Percentiles rank a stretch among this genome's conserved stretches.
Evolutionary conservation across 35 echinoderm and acorn worm genomes (phyloP).

Genomic region (Stichopus chloronotus): DNA sequence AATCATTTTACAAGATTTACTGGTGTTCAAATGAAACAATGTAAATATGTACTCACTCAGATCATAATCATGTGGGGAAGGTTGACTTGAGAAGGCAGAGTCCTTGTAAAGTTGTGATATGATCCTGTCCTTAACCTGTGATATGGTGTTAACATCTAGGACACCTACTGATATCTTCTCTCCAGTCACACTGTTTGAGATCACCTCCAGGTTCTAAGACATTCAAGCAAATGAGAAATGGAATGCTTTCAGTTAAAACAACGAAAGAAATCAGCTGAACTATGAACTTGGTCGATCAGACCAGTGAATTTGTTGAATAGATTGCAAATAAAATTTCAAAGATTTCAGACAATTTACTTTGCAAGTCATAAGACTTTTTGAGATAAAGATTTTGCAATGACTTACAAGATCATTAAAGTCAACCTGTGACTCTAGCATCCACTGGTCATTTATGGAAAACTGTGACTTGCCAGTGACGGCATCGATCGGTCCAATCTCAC

Average conservation of each 20-base stretch:
- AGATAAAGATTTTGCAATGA: no score
- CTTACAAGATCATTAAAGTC: constrained; percentile 60
- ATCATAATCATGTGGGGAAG: background rate
- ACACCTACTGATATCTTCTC: constrained; percentile 56
- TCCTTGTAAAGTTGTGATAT: constrained; percentile 69
- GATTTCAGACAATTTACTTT: no score
- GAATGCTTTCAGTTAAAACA: background rate
- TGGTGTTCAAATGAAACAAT: no score
- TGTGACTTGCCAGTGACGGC: constrained; percentile 65
- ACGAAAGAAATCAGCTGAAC: no score
- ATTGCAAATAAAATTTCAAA: no score
- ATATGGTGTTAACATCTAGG: constrained; percentile 79
- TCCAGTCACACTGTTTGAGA: constrained; percentile 20
- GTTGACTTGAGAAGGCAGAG: constrained; percentile 52
- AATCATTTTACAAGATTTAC: no score
- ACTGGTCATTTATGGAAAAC: constrained; percentile 61
- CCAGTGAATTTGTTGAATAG: no score
- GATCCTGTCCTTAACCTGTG: constrained; percentile 84
- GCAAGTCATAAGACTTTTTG: no score
- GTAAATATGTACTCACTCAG: constrained; percentile 23
- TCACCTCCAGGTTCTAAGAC: constrained; percentile 17
- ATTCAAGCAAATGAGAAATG: background rate
- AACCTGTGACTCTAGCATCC: constrained; percentile 50
- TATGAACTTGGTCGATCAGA: no score
- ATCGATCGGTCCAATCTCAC: constrained; percentile 74